Percentiles rank a stretch among this genome's conserved stretches.
Evolutionary conservation across 2,113 vertebrate genomes (phyloP).

Genomic region (Corvus moneduloides): DNA sequence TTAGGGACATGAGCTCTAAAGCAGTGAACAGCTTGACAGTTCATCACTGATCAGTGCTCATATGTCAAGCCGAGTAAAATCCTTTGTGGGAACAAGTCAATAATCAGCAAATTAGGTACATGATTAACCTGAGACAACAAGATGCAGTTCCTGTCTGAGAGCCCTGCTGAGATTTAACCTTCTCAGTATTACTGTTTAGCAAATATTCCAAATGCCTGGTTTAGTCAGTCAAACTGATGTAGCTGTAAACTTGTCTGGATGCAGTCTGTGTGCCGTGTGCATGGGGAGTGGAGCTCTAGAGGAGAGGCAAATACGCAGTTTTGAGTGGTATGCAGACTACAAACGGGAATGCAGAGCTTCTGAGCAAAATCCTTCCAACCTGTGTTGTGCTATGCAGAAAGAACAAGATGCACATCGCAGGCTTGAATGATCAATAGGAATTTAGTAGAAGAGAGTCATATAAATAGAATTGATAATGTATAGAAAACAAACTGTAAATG

Average conservation of each 20-base stretch:
- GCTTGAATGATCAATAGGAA: background rate
- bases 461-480: background rate
- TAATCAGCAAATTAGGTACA: conserved; percentile 81
- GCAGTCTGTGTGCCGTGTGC: background rate
- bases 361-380: background rate
- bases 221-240: conserved; percentile 68
- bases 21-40: conserved; percentile 68
- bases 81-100: conserved; percentile 76
- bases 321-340: background rate
- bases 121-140: conserved; percentile 78
- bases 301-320: background rate
- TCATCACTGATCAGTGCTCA: conserved; percentile 68
- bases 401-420: background rate
- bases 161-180: conserved; percentile 74
- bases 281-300: background rate
- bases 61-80: conserved; percentile 74
- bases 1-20: conserved; percentile 62
- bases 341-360: background rate
- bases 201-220: conserved; percentile 74
- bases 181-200: conserved; percentile 70
- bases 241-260: conserved; percentile 36
- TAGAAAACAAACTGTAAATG: conserved; percentile 5
- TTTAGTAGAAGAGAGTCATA: background rate
- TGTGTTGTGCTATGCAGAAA: background rate
- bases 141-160: conserved; percentile 67